phyloP scores from a whole-genome alignment of 2,888 invertebrate species.

The Deladenus siricidicola region DNA sequence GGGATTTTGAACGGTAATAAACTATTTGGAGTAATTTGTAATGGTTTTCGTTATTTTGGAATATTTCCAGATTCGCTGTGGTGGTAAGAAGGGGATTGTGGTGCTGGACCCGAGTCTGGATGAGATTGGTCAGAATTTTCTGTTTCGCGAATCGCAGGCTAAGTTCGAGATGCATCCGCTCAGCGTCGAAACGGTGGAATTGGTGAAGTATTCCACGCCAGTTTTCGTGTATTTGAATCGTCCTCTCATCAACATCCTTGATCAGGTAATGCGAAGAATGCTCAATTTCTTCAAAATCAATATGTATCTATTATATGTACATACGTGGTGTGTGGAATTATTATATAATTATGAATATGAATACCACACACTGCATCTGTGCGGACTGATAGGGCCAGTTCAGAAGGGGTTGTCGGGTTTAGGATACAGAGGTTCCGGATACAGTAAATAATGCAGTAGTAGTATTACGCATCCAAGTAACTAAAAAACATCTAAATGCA shows the following conservation, averaged over 20 bases:
- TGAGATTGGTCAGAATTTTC: constrained; percentile 8
- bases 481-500: neutral
- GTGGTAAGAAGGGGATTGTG: constrained; percentile 45
- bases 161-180: too few species aligned
- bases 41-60: neutral
- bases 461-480: neutral
- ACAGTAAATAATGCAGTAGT: neutral
- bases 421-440: neutral
- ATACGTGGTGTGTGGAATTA: too few species aligned
- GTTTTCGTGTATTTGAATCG: constrained; percentile 49
- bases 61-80: neutral
- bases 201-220: constrained; percentile 48
- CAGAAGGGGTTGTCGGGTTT: neutral
- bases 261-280: constrained; percentile 35
- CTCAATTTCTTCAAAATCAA: neutral
- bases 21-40: constrained; percentile 3
- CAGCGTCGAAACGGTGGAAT: constrained; percentile 34
- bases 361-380: too few species aligned
- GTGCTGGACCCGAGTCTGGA: constrained; percentile 44
- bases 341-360: too few species aligned
- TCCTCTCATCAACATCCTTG: constrained; percentile 54
- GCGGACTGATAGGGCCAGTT: neutral
- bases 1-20: neutral
- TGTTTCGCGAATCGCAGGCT: neutral
- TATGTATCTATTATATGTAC: too few species aligned